Evolutionary conservation across 1,140 invertebrate genomes (phyloP).

Genomic region (Brachionus koreanus): DNA sequence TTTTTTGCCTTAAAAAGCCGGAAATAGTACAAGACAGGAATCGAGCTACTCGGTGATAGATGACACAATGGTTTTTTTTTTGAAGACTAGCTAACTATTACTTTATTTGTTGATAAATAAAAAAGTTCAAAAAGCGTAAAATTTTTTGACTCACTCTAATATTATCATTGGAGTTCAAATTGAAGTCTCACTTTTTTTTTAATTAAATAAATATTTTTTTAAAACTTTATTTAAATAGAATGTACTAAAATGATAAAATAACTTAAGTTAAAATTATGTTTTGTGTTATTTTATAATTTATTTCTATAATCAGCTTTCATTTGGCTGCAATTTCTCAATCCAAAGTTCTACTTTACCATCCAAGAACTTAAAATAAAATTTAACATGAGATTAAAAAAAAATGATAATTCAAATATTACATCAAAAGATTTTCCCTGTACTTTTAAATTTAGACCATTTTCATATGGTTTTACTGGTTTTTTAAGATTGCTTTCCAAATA

Average conservation of each 20-base stretch:
- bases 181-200: too few relatives aligned
- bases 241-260: not conserved
- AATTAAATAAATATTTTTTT: not conserved
- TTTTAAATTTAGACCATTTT: not conserved
- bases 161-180: too few relatives aligned
- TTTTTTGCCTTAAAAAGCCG: too few relatives aligned
- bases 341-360: slow-evolving; percentile 40
- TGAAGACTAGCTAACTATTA: too few relatives aligned
- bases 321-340: not conserved
- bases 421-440: slow-evolving; percentile 13
- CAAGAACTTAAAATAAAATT: slow-evolving; percentile 34
- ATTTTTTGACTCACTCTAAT: too few relatives aligned
- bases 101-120: too few relatives aligned
- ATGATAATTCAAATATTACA: not conserved
- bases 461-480: slow-evolving; percentile 17
- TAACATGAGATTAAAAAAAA: not conserved
- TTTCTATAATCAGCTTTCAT: not conserved
- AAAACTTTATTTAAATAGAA: not conserved
- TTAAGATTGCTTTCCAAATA: slow-evolving; percentile 41
- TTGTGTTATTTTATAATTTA: not conserved
- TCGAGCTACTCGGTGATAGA: too few relatives aligned
- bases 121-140: too few relatives aligned
- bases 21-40: too few relatives aligned
- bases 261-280: not conserved
- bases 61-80: too few relatives aligned